These are phyloP conservation scores for Drosophila kanapiae DNA, from an alignment of 1,140 invertebrate species.

Conservation along the genomic window DNA sequence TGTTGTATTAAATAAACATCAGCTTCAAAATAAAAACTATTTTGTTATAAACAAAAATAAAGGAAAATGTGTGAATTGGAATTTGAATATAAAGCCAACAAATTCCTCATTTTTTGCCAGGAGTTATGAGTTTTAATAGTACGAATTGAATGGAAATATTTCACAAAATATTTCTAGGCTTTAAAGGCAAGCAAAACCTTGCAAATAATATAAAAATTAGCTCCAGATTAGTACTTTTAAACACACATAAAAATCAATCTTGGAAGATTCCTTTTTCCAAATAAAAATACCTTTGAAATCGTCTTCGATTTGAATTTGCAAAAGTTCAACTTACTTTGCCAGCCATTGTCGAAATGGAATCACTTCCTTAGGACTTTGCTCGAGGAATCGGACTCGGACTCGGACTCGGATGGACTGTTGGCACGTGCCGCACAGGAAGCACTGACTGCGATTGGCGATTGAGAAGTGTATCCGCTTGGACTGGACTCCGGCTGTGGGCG, in stretches of 20 bases:
- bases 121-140: background rate
- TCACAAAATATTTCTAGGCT: background rate
- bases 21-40: background rate
- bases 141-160: background rate
- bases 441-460: conserved; percentile 21
- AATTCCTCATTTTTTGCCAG: background rate
- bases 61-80: background rate
- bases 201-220: background rate
- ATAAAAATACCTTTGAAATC: background rate
- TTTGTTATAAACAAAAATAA: background rate
- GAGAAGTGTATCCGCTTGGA: conserved; percentile 31
- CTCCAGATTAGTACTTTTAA: background rate
- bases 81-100: background rate
- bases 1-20: background rate
- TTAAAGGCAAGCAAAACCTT: background rate
- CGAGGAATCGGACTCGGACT: conserved; percentile 20
- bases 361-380: conserved; percentile 32
- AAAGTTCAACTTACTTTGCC: conserved; percentile 71
- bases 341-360: conserved; percentile 63
- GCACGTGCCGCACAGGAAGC: conserved; percentile 31
- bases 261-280: background rate
- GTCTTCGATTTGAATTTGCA: background rate
- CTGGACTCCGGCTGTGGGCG: conserved; percentile 21
- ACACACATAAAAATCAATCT: background rate
- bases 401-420: background rate